Conservation (phyloP, 2,888 invertebrate genomes). For the Pyrrhosoma nymphula region DNA sequence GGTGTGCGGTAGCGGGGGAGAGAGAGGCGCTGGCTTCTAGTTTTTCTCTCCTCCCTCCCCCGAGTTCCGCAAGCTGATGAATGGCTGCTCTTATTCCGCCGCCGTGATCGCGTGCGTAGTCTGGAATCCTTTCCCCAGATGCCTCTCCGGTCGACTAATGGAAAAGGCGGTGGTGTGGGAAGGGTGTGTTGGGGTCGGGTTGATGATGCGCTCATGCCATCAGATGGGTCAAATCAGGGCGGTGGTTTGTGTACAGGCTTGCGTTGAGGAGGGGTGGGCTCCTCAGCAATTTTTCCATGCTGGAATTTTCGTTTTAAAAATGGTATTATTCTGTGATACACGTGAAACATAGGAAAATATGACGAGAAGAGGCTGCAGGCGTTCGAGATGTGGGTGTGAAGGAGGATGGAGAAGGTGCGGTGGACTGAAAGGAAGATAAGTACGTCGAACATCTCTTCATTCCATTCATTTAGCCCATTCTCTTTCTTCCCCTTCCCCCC, state of each 20-base stretch:
- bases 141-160: conserved; percentile 6
- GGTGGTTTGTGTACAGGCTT: not conserved
- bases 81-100: not conserved
- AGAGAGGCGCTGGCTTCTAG: not conserved
- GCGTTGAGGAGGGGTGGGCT: too few relatives aligned
- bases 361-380: too few relatives aligned
- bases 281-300: too few relatives aligned
- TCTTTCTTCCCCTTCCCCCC: too few relatives aligned
- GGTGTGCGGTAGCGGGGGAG: not conserved
- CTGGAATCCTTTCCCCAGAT: not conserved
- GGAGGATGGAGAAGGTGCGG: not conserved
- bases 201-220: not conserved
- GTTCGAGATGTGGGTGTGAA: too few relatives aligned
- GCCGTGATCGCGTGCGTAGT: not conserved
- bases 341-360: too few relatives aligned
- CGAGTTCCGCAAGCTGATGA: conserved; percentile 14
- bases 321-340: not conserved
- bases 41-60: not conserved
- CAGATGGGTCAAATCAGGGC: not conserved
- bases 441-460: too few relatives aligned
- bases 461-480: too few relatives aligned
- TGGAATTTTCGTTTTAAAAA: too few relatives aligned
- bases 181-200: not conserved
- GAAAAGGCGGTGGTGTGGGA: not conserved
- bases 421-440: not conserved